phyloP scores from a whole-genome alignment of 2,888 invertebrate genomes.

The Digitonthophagus gazella region DNA sequence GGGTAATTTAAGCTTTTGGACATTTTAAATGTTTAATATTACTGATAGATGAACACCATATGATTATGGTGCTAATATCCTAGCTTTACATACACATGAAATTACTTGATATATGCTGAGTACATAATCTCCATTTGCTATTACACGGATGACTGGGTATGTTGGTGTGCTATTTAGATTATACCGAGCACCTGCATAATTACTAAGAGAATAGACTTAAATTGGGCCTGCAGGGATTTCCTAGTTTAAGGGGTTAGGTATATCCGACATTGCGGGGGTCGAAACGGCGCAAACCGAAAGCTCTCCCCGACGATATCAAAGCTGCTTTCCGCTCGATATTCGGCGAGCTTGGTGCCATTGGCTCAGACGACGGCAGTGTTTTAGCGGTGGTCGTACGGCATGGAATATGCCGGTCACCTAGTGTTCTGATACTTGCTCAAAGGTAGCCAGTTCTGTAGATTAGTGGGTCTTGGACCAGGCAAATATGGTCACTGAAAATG shows the following conservation, averaged over 20 bases:
- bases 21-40: no score
- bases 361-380: constrained; percentile 40
- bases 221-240: not conserved
- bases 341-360: constrained; percentile 47
- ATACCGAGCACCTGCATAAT: not conserved
- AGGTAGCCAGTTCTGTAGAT: constrained; percentile 31
- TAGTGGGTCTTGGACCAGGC: constrained; percentile 35
- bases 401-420: constrained; percentile 42
- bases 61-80: no score
- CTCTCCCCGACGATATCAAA: constrained; percentile 41
- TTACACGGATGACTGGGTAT: not conserved
- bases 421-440: constrained; percentile 40
- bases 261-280: not conserved
- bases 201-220: not conserved
- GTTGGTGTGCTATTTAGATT: not conserved
- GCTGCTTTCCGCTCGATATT: constrained; percentile 51
- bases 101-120: not conserved
- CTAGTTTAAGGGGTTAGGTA: not conserved
- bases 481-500: constrained; percentile 49
- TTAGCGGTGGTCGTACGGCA: constrained; percentile 40
- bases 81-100: not conserved
- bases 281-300: constrained; percentile 16
- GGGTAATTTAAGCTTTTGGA: no score
- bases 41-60: no score
- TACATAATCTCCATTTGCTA: not conserved